phyloP scores from a whole-genome alignment of 2,797 vertebrate species.

The Manis javanica region DNA sequence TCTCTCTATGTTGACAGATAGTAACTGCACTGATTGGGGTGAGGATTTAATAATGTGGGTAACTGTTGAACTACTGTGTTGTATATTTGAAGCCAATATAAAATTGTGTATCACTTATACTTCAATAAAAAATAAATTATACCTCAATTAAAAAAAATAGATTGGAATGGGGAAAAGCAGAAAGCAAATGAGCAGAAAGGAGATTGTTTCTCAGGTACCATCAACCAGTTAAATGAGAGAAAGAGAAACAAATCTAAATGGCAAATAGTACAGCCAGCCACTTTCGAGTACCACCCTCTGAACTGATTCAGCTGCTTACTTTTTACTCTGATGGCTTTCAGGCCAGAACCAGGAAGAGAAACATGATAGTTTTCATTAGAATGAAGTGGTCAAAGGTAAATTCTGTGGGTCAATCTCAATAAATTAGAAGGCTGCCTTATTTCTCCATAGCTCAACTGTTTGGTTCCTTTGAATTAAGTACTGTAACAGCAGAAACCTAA shows the following conservation, averaged over 20 bases:
- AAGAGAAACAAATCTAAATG: background rate
- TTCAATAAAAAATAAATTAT: too few relatives aligned
- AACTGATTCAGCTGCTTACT: background rate
- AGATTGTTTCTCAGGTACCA: background rate
- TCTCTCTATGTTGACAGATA: too few relatives aligned
- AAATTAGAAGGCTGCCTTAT: background rate
- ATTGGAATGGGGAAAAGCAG: background rate
- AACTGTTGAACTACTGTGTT: too few relatives aligned
- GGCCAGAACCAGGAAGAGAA: background rate
- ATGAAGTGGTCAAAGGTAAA: constrained; percentile 4
- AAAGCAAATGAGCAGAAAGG: constrained; percentile 4
- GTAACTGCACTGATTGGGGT: too few relatives aligned
- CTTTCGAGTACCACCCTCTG: background rate
- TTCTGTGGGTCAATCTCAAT: background rate
- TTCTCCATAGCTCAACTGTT: background rate
- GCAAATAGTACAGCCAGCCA: background rate
- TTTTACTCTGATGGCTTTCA: background rate
- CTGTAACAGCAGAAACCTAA: background rate
- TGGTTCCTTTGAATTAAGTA: background rate
- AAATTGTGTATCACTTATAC: too few relatives aligned
- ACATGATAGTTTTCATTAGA: background rate
- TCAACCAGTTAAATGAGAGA: background rate
- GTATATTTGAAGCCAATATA: too few relatives aligned
- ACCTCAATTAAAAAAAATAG: background rate
- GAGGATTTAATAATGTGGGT: too few relatives aligned